phyloP scores from a whole-genome alignment of 1,140 invertebrate species.

The Brachionus sp. region DNA sequence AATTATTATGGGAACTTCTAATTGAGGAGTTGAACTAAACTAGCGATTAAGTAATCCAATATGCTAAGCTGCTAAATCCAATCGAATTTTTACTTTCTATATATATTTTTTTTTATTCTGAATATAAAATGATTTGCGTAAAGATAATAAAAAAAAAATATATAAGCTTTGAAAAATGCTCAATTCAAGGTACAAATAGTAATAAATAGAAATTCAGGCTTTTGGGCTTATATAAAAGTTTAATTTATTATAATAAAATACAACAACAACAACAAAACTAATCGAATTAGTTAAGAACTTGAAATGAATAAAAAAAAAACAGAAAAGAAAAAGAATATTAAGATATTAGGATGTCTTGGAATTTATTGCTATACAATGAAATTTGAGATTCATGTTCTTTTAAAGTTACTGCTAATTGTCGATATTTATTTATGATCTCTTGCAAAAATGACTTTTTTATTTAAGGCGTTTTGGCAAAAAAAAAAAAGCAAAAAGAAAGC shows the following conservation, averaged over 20 bases:
- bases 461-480: background rate
- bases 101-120: background rate
- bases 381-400: background rate
- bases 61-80: background rate
- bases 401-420: background rate
- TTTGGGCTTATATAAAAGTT: background rate
- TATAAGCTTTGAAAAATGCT: constrained; percentile 1
- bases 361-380: background rate
- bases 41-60: background rate
- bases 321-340: background rate
- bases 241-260: background rate
- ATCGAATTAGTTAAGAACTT: background rate
- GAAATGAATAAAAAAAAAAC: background rate
- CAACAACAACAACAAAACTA: background rate
- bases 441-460: background rate
- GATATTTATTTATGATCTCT: background rate
- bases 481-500: no score
- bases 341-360: background rate
- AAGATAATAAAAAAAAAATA: background rate
- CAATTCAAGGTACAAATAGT: background rate
- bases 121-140: background rate
- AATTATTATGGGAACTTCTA: background rate
- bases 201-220: background rate
- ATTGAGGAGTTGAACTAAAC: background rate
- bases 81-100: background rate